Conservation (phyloP, 2,113 vertebrate species). For the Phoenicopterus ruber region DNA sequence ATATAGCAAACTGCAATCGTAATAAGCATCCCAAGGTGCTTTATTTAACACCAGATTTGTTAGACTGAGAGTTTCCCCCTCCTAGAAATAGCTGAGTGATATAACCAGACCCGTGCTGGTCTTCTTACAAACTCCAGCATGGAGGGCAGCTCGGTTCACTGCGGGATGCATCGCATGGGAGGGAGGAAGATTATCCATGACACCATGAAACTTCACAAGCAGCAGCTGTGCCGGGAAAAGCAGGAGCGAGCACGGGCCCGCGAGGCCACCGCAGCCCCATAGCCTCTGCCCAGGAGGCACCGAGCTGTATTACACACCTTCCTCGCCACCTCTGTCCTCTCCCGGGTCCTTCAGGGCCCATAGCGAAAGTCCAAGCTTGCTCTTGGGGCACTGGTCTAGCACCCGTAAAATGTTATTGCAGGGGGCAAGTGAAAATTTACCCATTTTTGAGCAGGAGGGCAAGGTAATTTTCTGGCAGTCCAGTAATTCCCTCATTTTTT, state of each 20-base stretch:
- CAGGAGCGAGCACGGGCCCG: fast-evolving
- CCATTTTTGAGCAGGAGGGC: neutral
- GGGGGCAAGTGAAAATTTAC: neutral
- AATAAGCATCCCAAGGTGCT: neutral
- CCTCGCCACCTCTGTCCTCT: neutral
- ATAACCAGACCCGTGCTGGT: neutral
- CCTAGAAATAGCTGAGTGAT: neutral
- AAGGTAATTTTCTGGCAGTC: neutral
- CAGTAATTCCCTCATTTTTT: neutral
- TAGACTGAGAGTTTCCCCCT: neutral
- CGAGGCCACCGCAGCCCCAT: fast-evolving
- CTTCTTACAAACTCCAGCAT: neutral
- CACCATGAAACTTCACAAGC: neutral
- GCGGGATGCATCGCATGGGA: neutral
- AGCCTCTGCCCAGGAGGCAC: neutral
- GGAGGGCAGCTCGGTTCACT: neutral
- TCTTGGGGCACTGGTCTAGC: neutral
- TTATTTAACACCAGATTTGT: neutral
- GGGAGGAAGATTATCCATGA: neutral
- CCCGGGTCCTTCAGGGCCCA: neutral
- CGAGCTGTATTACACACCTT: neutral
- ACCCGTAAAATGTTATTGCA: neutral
- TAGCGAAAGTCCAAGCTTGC: neutral
- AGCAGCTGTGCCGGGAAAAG: neutral
- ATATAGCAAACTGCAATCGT: neutral